Conservation (phyloP, 2,113 vertebrate species). For the Hypanus sabinus region DNA sequence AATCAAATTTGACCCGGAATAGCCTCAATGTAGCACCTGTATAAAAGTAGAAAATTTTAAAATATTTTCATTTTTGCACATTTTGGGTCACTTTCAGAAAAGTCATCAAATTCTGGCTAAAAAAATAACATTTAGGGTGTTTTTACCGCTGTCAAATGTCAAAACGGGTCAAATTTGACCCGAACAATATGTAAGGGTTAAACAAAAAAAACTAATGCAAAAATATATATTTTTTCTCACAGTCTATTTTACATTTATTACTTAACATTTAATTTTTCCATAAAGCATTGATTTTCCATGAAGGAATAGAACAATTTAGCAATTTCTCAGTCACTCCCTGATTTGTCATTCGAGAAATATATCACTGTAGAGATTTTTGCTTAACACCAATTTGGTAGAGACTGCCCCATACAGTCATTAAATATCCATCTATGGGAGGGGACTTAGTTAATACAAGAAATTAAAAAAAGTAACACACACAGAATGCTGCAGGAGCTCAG, state of each 20-base stretch:
- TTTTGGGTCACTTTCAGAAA: too few relatives aligned
- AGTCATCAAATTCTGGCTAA: too few relatives aligned
- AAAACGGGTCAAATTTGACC: too few relatives aligned
- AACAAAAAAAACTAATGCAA: constrained; percentile 24
- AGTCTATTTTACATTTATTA: constrained; percentile 12
- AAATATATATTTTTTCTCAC: background rate
- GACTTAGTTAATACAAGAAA: background rate
- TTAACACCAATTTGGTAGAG: background rate
- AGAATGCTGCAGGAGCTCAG: too few relatives aligned
- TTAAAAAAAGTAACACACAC: background rate
- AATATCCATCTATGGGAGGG: background rate
- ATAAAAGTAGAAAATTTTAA: too few relatives aligned
- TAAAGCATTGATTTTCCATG: constrained; percentile 1
- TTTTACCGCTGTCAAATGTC: too few relatives aligned
- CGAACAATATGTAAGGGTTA: too few relatives aligned
- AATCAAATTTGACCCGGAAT: too few relatives aligned
- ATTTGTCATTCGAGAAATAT: background rate
- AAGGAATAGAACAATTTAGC: constrained; percentile 5
- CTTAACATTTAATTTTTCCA: background rate
- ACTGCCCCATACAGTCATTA: background rate
- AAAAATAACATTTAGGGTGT: too few relatives aligned
- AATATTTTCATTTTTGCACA: too few relatives aligned
- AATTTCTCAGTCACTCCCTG: background rate
- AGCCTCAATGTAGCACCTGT: too few relatives aligned
- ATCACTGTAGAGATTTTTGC: background rate